Evolutionary conservation across 1,140 invertebrate genomes (phyloP), one percentile per base, ranked within the genome.

Genomic region (Drosophila santomea): DNA sequence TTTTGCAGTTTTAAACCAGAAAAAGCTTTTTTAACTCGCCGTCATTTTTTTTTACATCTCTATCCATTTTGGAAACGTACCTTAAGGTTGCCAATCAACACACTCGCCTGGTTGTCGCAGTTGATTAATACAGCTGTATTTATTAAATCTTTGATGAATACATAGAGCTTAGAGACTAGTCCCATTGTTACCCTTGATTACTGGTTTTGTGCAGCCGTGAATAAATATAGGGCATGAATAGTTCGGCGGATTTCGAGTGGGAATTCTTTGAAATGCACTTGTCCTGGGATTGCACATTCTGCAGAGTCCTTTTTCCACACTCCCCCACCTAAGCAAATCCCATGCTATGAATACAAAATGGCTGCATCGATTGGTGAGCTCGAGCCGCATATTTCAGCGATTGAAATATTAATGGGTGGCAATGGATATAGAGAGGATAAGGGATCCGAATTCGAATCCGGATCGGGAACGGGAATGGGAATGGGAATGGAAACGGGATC

Each of bases 341-440:
- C 12, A 11, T 41, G 50, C 67, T 5, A 48, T 71, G 50, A 71
- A 71, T 68, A 39, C 63, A 39, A 68, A 71, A 69, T 69, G 63
- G 15, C 17, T 36, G 15, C 32, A 20, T 35, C 63, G 57, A 69
- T 67, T 62, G 39, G 54, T 38, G 61, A 66, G 62, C 64, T 63
- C 45, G 54, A 23, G 14, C 36, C 44, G 76, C 67, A 73, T 79
- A 66, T 74, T 79, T 55, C 54, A 74, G 62, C 52, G 57, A 80
- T 80, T 80, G 72, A 76, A 80, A 76, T 76, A 80, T 80, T 71
- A 39, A 72, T 80, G 63, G 41, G 39, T 39, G 58, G 56, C 52
- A 10, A 12, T 41, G 57, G n/a, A 41, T 35, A 39, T 15, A 20
- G 35, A 35, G 20, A 36, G 32, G 28, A 3, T n/a, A n/a, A 36